These are phyloP conservation scores for Pipistrellus nathusii DNA, from an alignment of 2,797 vertebrate species.

Conservation along the genomic window DNA sequence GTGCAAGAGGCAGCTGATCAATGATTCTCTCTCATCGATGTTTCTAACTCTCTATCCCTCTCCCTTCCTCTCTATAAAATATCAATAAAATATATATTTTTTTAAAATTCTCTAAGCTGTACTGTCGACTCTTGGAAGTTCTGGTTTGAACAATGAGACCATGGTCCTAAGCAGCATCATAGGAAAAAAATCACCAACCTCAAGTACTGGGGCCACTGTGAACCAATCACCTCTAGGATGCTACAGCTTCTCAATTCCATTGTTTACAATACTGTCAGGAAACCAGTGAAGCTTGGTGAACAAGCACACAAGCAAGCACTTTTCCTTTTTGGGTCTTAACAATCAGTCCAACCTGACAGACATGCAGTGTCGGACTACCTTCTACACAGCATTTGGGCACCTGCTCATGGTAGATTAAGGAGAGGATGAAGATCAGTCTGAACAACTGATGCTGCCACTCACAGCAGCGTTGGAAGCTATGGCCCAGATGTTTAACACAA, in stretches of 20 bases:
- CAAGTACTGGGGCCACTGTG: constrained; percentile 99
- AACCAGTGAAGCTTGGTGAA: constrained; percentile 98
- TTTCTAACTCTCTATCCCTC: too few species aligned
- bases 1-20: too few species aligned
- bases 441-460: constrained; percentile 98
- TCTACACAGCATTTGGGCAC: constrained; percentile 97
- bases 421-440: constrained; percentile 97
- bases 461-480: constrained; percentile 97
- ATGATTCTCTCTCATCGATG: too few species aligned
- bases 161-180: constrained; percentile 99
- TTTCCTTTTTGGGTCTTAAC: constrained; percentile 98
- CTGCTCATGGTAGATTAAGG: constrained; percentile 98
- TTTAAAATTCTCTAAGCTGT: constrained; percentile 96
- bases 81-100: too few species aligned
- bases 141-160: constrained; percentile 97
- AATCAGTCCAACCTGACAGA: constrained; percentile 99
- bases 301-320: constrained; percentile 96
- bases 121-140: constrained; percentile 96
- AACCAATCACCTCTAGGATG: constrained; percentile 99
- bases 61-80: too few species aligned
- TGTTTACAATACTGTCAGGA: constrained; percentile 99
- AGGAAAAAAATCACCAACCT: constrained; percentile 99
- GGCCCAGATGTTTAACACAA: constrained; percentile 98
- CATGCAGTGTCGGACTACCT: constrained; percentile 98
- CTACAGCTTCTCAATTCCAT: constrained; percentile 98